phyloP scores from a whole-genome alignment of 2,888 invertebrate genomes.

The Dendrolimus pini region DNA sequence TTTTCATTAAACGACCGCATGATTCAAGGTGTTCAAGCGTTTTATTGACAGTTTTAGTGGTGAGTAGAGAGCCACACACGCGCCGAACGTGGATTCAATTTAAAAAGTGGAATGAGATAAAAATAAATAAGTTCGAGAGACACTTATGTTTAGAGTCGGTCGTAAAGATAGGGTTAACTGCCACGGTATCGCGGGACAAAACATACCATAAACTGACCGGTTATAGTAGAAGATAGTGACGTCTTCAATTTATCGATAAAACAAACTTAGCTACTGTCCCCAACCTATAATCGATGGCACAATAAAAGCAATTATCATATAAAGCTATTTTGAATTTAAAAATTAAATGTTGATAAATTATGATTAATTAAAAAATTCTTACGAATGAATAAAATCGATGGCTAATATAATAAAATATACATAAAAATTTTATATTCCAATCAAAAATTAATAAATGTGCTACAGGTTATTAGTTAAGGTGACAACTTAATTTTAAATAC shows the following conservation, averaged over 20 bases:
- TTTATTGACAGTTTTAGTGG: slow-evolving; percentile 72
- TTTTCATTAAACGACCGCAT: slow-evolving; percentile 63
- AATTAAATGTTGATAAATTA: too few species aligned
- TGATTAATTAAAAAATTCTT: not conserved
- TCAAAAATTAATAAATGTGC: not conserved
- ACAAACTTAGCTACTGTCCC: not conserved
- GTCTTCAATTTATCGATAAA: slow-evolving; percentile 13
- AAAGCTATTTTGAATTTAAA: too few species aligned
- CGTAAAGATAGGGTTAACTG: slow-evolving; percentile 77
- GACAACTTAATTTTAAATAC: too few species aligned
- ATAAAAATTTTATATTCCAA: not conserved
- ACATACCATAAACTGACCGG: slow-evolving; percentile 73
- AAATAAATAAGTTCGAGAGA: slow-evolving; percentile 74
- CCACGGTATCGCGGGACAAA: slow-evolving; percentile 67
- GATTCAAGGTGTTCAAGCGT: slow-evolving; percentile 47
- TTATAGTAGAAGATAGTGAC: slow-evolving; percentile 54
- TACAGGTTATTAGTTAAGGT: too few species aligned
- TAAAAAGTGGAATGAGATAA: slow-evolving; percentile 74
- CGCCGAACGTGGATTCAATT: slow-evolving; percentile 70
- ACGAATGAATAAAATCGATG: not conserved
- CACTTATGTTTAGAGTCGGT: slow-evolving; percentile 74
- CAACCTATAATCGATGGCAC: not conserved
- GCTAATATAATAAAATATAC: not conserved
- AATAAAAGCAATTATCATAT: too few species aligned
- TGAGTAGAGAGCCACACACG: slow-evolving; percentile 64